Conservation (phyloP, 2,888 invertebrate species). For the Ophion obscuratus region DNA sequence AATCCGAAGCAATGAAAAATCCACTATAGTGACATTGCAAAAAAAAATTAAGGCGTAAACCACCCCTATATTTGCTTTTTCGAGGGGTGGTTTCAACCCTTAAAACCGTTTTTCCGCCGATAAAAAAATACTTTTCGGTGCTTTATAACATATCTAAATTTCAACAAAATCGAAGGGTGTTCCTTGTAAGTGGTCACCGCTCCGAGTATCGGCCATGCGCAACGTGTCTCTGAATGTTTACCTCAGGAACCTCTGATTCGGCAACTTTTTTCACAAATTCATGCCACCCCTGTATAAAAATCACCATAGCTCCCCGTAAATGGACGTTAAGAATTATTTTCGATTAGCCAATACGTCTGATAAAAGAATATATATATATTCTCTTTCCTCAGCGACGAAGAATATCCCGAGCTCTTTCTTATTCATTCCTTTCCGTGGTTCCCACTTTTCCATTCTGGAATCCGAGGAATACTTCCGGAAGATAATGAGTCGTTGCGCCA, state of each 20-base stretch:
- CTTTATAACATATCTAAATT: too few relatives aligned
- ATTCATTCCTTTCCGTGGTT: slow-evolving; percentile 19
- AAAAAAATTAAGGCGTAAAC: too few relatives aligned
- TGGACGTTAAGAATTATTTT: neutral
- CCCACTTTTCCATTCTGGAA: slow-evolving; percentile 1
- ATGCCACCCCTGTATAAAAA: neutral
- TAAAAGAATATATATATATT: neutral
- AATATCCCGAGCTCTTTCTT: neutral
- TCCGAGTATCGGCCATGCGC: too few relatives aligned
- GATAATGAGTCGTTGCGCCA: slow-evolving; percentile 36
- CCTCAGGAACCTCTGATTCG: neutral
- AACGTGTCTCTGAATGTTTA: neutral
- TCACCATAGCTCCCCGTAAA: neutral
- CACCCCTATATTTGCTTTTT: too few relatives aligned
- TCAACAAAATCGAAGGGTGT: too few relatives aligned
- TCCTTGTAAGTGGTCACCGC: too few relatives aligned
- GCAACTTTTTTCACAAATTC: neutral
- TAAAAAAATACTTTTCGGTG: too few relatives aligned
- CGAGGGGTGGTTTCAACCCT: too few relatives aligned
- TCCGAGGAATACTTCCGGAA: slow-evolving; percentile 23
- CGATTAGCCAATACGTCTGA: neutral
- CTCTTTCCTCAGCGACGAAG: neutral
- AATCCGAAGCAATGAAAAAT: too few relatives aligned
- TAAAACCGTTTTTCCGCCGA: too few relatives aligned
- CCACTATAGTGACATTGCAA: too few relatives aligned